These are phyloP conservation scores for Trissolcus japonicus DNA, from an alignment of 2,888 invertebrate genomes.

Conservation along the genomic window DNA sequence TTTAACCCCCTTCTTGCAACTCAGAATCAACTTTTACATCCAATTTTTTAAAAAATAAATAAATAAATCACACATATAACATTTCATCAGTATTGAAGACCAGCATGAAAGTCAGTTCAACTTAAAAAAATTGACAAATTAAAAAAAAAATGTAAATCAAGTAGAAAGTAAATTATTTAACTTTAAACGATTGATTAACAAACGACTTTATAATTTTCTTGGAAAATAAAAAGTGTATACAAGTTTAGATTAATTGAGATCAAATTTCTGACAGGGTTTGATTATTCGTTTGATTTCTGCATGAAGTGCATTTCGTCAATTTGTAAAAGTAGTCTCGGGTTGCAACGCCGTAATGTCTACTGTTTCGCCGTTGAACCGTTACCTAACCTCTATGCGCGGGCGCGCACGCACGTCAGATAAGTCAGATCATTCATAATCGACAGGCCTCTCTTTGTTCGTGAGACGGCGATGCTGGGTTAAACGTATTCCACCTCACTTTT, in stretches of 20 bases:
- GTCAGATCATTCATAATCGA: conserved; percentile 43
- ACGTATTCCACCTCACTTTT: conserved; percentile 38
- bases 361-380: conserved; percentile 71
- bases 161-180: no score
- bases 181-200: no score
- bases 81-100: no score
- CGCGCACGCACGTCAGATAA: conserved; percentile 47
- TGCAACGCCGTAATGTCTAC: conserved; percentile 69
- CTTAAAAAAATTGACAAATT: no score
- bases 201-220: no score
- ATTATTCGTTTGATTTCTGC: conserved; percentile 10
- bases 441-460: conserved; percentile 40
- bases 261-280: no score
- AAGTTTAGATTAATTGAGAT: no score
- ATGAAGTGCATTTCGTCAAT: conserved; percentile 40
- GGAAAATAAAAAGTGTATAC: no score
- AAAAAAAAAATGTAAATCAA: no score
- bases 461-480: conserved; percentile 30
- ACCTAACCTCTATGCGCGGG: conserved; percentile 68
- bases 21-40: background rate
- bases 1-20: background rate
- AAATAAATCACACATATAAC: no score
- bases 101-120: no score
- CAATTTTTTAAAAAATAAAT: no score
- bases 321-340: conserved; percentile 58